Evolutionary conservation across 2,797 vertebrate species (phyloP).

Genomic region (Chelidonichthys spinosus): DNA sequence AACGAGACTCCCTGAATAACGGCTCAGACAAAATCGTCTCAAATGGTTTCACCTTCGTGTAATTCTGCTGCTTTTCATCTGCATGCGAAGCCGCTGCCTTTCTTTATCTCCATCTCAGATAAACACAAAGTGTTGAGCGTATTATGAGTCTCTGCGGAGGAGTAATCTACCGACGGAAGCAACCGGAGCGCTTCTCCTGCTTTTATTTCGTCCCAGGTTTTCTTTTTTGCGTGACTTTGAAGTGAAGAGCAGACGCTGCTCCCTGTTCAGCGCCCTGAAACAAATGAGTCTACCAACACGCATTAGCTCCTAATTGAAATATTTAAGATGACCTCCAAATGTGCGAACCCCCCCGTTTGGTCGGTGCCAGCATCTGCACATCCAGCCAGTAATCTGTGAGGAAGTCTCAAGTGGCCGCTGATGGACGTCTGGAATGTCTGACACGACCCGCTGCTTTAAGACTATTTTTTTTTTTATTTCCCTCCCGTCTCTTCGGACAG

Average conservation of each 20-base stretch:
- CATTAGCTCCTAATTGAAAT: constrained; percentile 41
- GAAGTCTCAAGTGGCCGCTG: constrained; percentile 45
- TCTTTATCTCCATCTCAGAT: constrained; percentile 72
- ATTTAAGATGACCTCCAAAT: not conserved
- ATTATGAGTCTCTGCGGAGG: constrained; percentile 70
- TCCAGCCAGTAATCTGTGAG: constrained; percentile 37
- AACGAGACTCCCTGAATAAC: constrained; percentile 20
- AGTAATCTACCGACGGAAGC: constrained; percentile 66
- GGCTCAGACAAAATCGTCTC: constrained; percentile 29
- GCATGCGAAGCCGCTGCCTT: constrained; percentile 52
- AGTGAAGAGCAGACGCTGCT: constrained; percentile 23
- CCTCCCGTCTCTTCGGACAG: constrained; percentile 1
- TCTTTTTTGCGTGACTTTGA: constrained; percentile 12
- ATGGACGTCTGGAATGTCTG: not conserved
- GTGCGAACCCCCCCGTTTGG: not conserved
- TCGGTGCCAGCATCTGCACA: constrained; percentile 44
- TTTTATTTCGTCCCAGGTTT: constrained; percentile 2
- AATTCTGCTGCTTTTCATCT: constrained; percentile 56
- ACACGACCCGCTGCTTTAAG: constrained; percentile 3
- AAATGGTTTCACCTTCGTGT: constrained; percentile 26
- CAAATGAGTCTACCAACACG: constrained; percentile 13
- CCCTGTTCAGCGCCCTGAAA: constrained; percentile 23
- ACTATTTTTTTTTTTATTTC: no score
- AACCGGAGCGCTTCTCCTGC: constrained; percentile 50
- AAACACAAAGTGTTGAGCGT: constrained; percentile 59